Base-by-base conservation (phyloP, 2,888 invertebrate species). In the Drosophila pseudotalamancana region DNA sequence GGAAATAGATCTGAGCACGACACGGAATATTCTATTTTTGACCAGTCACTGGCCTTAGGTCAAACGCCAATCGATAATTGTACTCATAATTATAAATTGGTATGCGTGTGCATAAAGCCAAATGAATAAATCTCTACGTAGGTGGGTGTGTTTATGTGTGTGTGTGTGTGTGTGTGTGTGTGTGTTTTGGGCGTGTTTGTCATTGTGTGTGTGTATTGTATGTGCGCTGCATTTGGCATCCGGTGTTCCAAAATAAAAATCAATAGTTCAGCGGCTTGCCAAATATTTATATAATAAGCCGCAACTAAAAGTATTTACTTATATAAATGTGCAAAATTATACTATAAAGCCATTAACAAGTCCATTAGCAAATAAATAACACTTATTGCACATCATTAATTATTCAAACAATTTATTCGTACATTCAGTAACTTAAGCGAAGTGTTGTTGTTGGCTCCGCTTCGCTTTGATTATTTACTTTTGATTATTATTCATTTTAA, bases 91-190 rank as follows among this genome's bases (percentile, higher is more conserved):
- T 29, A 43, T 72, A 72, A 65, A 49, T 40, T 35, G 6, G 8
- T 42, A 68, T 73, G 74, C 65, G 77, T 72, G 77, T 72, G 57
- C 79, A 66, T 77, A 66, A 74, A 77, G 77, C 77, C 69, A 82
- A 77, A 79, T 60, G 35, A 63, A 25, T 29, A 51, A 49, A 50
- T 32, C 18, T 32, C n/a, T 42, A n/a, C 6, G 6, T 42, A 6
- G n/a, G 19, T 21, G 14, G 25, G 31, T 23, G 4, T 48, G 19
- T 29, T 19, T 19, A 6, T 37, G 11, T n/a, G 21, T 4, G 16
- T n/a, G 18, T 19, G n/a, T 66, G 45, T 60, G 39, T 43, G 37
- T 32, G 34, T 27, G 18, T 21, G 29, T 50, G 9, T 14, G 42
- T n/a, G 12, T 32, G 18, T 23, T 42, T 27, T 4, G 6, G 18